A percentile compares a stretch with the other conserved stretches of the same genome.
These are phyloP conservation scores for Dryococelus australis DNA, from an alignment of 2,888 invertebrate species.

Conservation along the genomic window DNA sequence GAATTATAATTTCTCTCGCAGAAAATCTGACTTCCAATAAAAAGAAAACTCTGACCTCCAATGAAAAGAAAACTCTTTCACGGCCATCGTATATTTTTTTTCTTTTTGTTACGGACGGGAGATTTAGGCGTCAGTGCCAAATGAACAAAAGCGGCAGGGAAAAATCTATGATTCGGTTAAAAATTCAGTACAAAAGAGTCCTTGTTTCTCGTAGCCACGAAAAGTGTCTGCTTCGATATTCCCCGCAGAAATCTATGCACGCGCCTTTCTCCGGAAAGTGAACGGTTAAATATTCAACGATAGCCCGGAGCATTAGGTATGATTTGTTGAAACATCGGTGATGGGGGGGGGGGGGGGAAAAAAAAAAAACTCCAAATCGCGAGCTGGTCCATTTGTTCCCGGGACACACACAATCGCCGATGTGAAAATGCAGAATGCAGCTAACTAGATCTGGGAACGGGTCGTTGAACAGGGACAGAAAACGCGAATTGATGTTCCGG, in stretches of 20 bases:
- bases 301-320: neutral
- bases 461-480: too few species aligned
- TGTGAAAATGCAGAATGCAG: conserved; percentile 7
- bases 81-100: neutral
- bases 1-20: neutral
- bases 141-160: neutral
- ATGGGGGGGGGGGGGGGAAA: neutral
- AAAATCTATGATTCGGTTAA: neutral
- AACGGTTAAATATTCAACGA: conserved; percentile 16
- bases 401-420: neutral
- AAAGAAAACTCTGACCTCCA: neutral
- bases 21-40: neutral
- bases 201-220: neutral
- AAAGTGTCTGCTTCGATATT: neutral
- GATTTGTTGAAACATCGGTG: neutral
- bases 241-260: neutral
- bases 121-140: neutral
- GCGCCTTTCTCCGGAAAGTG: neutral
- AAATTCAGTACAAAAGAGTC: neutral
- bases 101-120: neutral
- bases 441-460: neutral
- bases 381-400: neutral
- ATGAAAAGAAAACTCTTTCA: neutral
- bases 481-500: neutral
- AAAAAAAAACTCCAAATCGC: neutral